Base-by-base conservation (phyloP, 2,888 invertebrate species). In the Drosophila silvestris region DNA sequence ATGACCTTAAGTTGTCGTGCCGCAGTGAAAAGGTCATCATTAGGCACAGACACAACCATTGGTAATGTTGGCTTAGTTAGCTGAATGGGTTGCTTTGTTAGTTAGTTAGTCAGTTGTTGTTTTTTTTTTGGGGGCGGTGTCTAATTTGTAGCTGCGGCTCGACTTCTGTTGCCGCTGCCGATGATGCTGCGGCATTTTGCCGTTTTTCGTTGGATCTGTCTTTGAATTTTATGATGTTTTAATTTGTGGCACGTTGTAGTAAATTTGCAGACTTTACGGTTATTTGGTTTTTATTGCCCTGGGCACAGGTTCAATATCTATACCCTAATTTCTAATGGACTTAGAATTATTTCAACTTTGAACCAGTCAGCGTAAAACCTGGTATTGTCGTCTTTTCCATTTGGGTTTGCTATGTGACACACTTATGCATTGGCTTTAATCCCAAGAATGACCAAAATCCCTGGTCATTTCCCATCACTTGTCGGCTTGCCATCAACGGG, bases 1-100 rank as follows among this genome's bases (percentile, higher is more conserved):
- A 82, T 92, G 91, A 92, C 92, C 92, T 92, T 79, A 87, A 90
- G 84, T 89, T 91, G 91, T 92, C 92, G 92, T 92, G 91, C 91
- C 79, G 63, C 81, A 83, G 87, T 82, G 81, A 91, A 92, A 92
- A 91, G 92, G 91, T 91, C 91, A 92, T 92, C 91, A 88, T 89
- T 91, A 84, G 79, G 70, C 75, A 72, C 71, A 57, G 70, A 67
- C 71, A 65, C 70, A 65, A 50, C 76, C 64, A 61, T 54, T 67
- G 66, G 77, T 74, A 58, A 62, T 75, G 68, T 53, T 76, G 66
- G 74, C 63, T 80, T 83, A 73, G 87, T 86, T 86, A 71, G 79
- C 62, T 77, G 54, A 58, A 54, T 68, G 66, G 37, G 41, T 63
- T 68, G 73, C 26, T 47, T 26, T 47, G 47, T 26, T 47, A 26